Conservation (phyloP, 2,797 vertebrate species). For the Orientallactaga sibirica region DNA sequence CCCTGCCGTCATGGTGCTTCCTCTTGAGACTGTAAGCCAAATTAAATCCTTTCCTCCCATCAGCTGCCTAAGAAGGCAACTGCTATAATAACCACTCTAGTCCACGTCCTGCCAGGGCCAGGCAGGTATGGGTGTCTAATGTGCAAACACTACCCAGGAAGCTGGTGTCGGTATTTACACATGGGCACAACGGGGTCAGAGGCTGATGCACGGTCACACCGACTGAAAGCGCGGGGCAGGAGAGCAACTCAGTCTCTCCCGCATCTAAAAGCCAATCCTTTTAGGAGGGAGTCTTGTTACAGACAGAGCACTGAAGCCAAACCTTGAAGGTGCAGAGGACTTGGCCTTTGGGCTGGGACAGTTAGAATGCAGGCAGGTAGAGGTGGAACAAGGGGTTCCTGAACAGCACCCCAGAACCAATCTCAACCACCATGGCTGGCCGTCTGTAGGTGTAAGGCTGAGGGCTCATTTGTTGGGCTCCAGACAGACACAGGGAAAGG, state of each 20-base stretch:
- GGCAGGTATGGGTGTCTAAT: rapidly evolving
- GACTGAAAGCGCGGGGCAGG: background rate
- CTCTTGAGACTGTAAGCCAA: too few species aligned
- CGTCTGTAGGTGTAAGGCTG: rapidly evolving
- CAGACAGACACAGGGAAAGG: rapidly evolving
- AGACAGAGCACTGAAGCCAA: rapidly evolving
- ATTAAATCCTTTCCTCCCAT: too few species aligned
- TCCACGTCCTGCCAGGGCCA: background rate
- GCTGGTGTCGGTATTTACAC: rapidly evolving
- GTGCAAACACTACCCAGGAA: rapidly evolving
- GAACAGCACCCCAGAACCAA: background rate
- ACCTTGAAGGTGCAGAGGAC: background rate
- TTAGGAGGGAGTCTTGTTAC: rapidly evolving
- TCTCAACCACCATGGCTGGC: rapidly evolving
- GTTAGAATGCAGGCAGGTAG: background rate
- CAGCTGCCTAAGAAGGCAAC: background rate
- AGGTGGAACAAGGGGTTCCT: rapidly evolving
- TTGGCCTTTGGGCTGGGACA: background rate
- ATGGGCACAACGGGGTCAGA: background rate
- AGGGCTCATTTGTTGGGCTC: background rate
- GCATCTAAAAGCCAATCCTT: background rate
- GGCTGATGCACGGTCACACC: background rate
- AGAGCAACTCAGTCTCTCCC: background rate
- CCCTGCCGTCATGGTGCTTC: too few species aligned
- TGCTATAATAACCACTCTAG: too few species aligned